Conservation (phyloP, 37 sponge, comb jelly and placozoan genomes). For the Oopsacas minuta region DNA sequence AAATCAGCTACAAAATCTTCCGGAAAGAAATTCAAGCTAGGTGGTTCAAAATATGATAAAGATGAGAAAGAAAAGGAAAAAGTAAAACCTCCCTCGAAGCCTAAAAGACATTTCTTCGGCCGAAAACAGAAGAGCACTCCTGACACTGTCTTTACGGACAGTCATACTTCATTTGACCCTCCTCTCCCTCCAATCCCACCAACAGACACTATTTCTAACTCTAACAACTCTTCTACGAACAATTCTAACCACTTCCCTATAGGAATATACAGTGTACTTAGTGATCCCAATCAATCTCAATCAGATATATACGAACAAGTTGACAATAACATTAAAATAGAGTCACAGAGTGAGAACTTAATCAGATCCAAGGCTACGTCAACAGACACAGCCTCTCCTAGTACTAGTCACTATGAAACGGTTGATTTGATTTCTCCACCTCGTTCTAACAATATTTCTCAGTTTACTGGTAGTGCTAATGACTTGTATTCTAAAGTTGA, state of each 20-base stretch:
- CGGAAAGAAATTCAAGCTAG: not conserved
- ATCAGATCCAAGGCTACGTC: not conserved
- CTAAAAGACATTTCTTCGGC: not conserved
- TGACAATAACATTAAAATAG: not conserved
- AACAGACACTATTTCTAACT: not conserved
- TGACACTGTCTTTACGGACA: not conserved
- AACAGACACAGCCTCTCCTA: not conserved
- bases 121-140: not conserved
- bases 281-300: not conserved
- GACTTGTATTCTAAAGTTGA: not conserved
- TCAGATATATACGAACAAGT: not conserved
- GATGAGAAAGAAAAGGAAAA: not conserved
- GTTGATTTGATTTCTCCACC: not conserved
- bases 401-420: not conserved
- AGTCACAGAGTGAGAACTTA: not conserved
- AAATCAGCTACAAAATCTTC: not conserved
- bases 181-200: not conserved
- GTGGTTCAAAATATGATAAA: not conserved
- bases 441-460: not conserved
- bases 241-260: not conserved
- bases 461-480: not conserved
- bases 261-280: not conserved
- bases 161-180: not conserved
- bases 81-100: not conserved
- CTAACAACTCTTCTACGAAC: not conserved